These are phyloP conservation scores for Lissonota sp. DNA, from an alignment of 2,888 invertebrate genomes.

Conservation along the genomic window DNA sequence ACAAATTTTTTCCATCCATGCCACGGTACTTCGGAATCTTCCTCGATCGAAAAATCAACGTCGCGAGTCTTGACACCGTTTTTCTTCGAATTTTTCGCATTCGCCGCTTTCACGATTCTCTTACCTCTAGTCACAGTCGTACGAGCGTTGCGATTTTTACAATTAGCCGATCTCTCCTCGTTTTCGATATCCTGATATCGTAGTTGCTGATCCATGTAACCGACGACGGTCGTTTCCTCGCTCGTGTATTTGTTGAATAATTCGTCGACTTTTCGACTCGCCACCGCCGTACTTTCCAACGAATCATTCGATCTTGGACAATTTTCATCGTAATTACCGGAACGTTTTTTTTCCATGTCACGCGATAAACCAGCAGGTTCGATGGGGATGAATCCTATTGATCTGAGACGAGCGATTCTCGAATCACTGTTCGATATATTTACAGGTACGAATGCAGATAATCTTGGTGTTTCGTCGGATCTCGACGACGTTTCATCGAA, in stretches of 20 bases:
- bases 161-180: constrained; percentile 56
- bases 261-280: constrained; percentile 75
- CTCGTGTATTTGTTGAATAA: constrained; percentile 79
- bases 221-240: constrained; percentile 78
- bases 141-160: constrained; percentile 20
- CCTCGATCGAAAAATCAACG: constrained; percentile 58
- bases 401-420: constrained; percentile 76
- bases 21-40: constrained; percentile 77
- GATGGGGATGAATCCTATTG: constrained; percentile 81
- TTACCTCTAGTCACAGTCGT: constrained; percentile 9
- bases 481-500: constrained; percentile 15
- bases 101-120: neutral
- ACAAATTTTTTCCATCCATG: constrained; percentile 79
- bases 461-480: constrained; percentile 29
- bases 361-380: constrained; percentile 44
- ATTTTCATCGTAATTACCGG: constrained; percentile 21
- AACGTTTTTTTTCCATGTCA: constrained; percentile 6
- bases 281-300: constrained; percentile 24
- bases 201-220: constrained; percentile 80
- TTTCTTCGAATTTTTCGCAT: no score
- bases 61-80: no score
- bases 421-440: constrained; percentile 73
- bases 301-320: constrained; percentile 8
- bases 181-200: constrained; percentile 80
- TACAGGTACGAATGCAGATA: constrained; percentile 81